These are phyloP conservation scores for Anas bahamensis DNA, from an alignment of 2,797 vertebrate genomes.

Conservation along the genomic window DNA sequence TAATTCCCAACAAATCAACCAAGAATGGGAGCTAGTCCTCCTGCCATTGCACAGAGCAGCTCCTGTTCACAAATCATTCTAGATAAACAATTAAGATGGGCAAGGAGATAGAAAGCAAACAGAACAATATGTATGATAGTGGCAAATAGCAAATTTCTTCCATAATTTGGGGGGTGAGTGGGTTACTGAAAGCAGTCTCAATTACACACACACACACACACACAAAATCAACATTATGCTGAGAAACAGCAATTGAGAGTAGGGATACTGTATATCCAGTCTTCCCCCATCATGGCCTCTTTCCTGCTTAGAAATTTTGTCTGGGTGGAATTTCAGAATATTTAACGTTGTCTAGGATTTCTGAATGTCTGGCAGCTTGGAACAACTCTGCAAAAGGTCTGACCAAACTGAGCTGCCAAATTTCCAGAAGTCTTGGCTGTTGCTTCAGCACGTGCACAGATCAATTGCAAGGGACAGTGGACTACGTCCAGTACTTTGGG, in stretches of 20 bases:
- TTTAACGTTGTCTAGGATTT: constrained; percentile 28
- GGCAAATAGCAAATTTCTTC: not conserved
- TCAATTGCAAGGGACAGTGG: not conserved
- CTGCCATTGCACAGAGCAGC: not conserved
- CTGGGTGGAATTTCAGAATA: constrained; percentile 8
- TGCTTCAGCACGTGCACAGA: not conserved
- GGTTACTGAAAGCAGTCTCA: not conserved
- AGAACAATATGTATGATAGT: not conserved
- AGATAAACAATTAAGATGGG: not conserved
- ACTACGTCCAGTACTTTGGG: not conserved
- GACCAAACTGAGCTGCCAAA: constrained; percentile 27
- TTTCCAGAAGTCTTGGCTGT: constrained; percentile 17
- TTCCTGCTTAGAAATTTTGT: not conserved
- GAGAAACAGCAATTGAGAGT: not conserved
- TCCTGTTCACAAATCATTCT: not conserved
- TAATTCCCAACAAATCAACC: not conserved
- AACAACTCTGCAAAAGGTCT: constrained; percentile 6
- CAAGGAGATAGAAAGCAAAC: not conserved
- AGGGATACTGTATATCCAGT: not conserved
- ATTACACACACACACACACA: not conserved
- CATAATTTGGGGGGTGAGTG: not conserved
- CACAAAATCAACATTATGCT: not conserved
- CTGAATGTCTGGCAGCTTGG: not conserved
- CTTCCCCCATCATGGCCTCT: not conserved
- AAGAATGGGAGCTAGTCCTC: not conserved